These are phyloP conservation scores for Apolygus lucorum DNA, from an alignment of 1,140 invertebrate genomes.

Conservation along the genomic window DNA sequence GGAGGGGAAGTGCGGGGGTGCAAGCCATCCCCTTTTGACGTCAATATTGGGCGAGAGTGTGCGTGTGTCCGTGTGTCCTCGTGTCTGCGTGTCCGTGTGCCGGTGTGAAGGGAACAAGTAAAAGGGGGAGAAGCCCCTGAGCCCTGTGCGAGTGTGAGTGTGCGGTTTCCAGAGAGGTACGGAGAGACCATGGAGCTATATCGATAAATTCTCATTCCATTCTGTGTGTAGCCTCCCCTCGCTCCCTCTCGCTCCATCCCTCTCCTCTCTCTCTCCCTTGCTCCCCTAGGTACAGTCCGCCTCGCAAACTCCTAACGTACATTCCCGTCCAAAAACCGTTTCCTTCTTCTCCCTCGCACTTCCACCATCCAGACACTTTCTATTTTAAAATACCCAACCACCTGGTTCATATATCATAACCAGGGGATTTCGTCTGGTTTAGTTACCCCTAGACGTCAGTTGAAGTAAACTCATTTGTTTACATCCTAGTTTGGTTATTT, in stretches of 20 bases:
- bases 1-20: no score
- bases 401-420: slow-evolving; percentile 2
- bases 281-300: slow-evolving; percentile 13
- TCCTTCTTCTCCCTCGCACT: slow-evolving; percentile 10
- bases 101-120: no score
- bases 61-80: no score
- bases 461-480: not conserved
- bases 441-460: not conserved
- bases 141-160: no score
- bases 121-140: no score
- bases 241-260: not conserved
- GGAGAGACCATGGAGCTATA: no score
- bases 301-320: slow-evolving; percentile 14
- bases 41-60: no score
- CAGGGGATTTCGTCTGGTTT: not conserved
- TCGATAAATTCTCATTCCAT: slow-evolving; percentile 16
- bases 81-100: no score
- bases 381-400: slow-evolving; percentile 10
- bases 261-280: not conserved
- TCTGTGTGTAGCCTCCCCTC: slow-evolving; percentile 4
- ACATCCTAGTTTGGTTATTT: not conserved
- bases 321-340: slow-evolving; percentile 1
- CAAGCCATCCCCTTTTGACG: no score
- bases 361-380: slow-evolving; percentile 5
- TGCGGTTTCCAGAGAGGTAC: no score